Percentiles rank a stretch among this genome's conserved stretches.
phyloP scores from a whole-genome alignment of 2,888 invertebrate species.

The Pocota personata region DNA sequence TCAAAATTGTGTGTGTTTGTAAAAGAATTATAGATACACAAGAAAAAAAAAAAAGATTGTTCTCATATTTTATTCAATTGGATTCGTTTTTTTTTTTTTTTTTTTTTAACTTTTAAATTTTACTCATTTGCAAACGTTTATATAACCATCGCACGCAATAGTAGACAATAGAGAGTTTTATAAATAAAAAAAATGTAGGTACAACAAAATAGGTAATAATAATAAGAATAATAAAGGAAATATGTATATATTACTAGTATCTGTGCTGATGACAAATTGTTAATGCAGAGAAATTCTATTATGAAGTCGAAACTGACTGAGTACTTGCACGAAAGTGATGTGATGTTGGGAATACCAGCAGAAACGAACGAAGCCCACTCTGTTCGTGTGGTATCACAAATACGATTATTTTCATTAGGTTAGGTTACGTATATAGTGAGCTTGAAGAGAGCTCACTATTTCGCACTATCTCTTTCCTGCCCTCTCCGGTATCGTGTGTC shows the following conservation, averaged over 20 bases:
- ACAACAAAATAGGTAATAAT: constrained; percentile 26
- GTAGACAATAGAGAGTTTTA: constrained; percentile 34
- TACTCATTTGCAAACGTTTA: constrained; percentile 56
- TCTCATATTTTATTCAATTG: constrained; percentile 59
- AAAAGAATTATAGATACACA: constrained; percentile 65
- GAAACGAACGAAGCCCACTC: constrained; percentile 62
- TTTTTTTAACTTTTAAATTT: constrained; percentile 54
- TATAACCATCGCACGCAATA: constrained; percentile 57
- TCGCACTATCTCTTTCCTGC: constrained; percentile 26
- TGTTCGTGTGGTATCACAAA: constrained; percentile 61
- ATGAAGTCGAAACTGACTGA: constrained; percentile 73
- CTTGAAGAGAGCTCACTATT: constrained; percentile 46
- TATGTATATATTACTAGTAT: constrained; percentile 72
- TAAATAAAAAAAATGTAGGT: constrained; percentile 37
- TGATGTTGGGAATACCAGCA: constrained; percentile 71
- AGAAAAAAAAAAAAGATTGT: constrained; percentile 51
- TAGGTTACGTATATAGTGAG: constrained; percentile 62
- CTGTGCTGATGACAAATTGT: constrained; percentile 70
- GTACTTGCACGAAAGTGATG: constrained; percentile 71
- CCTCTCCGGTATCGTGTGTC: neutral
- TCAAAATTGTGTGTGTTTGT: constrained; percentile 63
- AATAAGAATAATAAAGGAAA: constrained; percentile 64
- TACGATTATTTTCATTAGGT: constrained; percentile 65
- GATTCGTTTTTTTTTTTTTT: constrained; percentile 20
- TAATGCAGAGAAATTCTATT: constrained; percentile 72